Evolutionary conservation across 2,888 invertebrate genomes (phyloP).

Genomic region (Hololepta plana): DNA sequence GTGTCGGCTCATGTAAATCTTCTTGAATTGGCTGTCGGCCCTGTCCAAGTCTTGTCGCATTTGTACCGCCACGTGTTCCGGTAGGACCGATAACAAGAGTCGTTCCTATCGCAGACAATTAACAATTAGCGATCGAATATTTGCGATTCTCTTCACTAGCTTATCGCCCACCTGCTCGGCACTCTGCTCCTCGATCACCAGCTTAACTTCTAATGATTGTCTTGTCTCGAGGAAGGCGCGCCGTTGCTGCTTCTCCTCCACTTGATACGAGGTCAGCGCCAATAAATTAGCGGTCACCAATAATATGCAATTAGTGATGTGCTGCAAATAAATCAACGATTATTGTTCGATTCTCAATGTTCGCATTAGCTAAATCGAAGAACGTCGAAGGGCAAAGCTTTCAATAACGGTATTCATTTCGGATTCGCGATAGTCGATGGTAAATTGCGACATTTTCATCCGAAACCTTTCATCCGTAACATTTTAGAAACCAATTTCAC

Average conservation of each 20-base stretch:
- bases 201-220: slow-evolving; percentile 77
- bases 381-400: too few relatives aligned
- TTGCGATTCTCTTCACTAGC: too few relatives aligned
- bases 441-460: too few relatives aligned
- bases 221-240: slow-evolving; percentile 80
- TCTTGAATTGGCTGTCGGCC: slow-evolving; percentile 87
- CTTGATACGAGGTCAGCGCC: slow-evolving; percentile 53
- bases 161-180: slow-evolving; percentile 69
- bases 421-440: too few relatives aligned
- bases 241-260: slow-evolving; percentile 73
- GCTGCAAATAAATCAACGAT: slow-evolving; percentile 36
- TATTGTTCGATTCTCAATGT: too few relatives aligned
- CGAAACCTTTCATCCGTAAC: too few relatives aligned
- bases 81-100: slow-evolving; percentile 78
- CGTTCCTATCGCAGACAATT: slow-evolving; percentile 64
- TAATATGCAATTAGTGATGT: slow-evolving; percentile 51
- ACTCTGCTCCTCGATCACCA: slow-evolving; percentile 85
- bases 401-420: too few relatives aligned
- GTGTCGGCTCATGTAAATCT: slow-evolving; percentile 93
- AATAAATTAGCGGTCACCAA: slow-evolving; percentile 55
- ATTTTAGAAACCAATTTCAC: too few relatives aligned
- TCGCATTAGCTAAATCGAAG: too few relatives aligned
- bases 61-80: slow-evolving; percentile 90
- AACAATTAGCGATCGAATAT: slow-evolving; percentile 1
- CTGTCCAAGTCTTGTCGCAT: slow-evolving; percentile 90